Percentiles rank a stretch among this genome's conserved stretches.
phyloP scores from a whole-genome alignment of 2,888 invertebrate species.

The Orthosia cruda region DNA sequence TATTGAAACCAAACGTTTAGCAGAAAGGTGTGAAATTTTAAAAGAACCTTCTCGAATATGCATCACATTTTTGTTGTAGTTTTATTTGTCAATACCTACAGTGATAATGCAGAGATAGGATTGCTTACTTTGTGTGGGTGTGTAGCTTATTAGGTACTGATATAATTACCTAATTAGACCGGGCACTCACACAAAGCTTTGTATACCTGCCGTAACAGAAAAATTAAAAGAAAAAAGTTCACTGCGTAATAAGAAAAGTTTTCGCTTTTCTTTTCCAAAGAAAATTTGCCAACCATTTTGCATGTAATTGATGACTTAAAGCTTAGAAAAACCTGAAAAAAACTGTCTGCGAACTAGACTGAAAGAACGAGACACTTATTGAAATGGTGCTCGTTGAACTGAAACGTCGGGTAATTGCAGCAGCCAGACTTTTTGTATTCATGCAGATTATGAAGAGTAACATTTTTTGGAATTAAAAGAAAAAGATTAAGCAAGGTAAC shows the following conservation, averaged over 20 bases:
- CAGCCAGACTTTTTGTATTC: conserved; percentile 40
- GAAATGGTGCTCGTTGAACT: conserved; percentile 57
- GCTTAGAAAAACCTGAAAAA: background rate
- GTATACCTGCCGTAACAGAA: background rate
- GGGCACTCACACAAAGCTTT: background rate
- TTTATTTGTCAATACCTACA: conserved; percentile 9
- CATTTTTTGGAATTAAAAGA: conserved; percentile 19
- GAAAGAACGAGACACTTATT: conserved; percentile 39
- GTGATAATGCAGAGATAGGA: background rate
- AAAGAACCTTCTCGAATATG: background rate
- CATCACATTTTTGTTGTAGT: conserved; percentile 1
- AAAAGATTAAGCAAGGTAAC: background rate
- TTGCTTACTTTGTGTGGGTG: background rate
- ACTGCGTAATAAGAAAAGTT: background rate
- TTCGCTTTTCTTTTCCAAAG: background rate
- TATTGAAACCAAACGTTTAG: conserved; percentile 23
- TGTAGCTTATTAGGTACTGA: background rate
- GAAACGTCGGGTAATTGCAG: conserved; percentile 57
- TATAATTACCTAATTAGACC: background rate
- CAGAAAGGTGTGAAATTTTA: conserved; percentile 21
- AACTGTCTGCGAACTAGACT: conserved; percentile 3
- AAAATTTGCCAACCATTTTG: conserved; percentile 9
- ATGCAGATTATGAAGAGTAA: conserved; percentile 20
- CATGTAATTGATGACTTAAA: conserved; percentile 38
- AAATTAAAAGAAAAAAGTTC: background rate